A percentile compares a stretch with the other conserved stretches of the same genome.
Evolutionary conservation across 2,888 invertebrate genomes (phyloP).

Genomic region (Gisinianus flammeolus): DNA sequence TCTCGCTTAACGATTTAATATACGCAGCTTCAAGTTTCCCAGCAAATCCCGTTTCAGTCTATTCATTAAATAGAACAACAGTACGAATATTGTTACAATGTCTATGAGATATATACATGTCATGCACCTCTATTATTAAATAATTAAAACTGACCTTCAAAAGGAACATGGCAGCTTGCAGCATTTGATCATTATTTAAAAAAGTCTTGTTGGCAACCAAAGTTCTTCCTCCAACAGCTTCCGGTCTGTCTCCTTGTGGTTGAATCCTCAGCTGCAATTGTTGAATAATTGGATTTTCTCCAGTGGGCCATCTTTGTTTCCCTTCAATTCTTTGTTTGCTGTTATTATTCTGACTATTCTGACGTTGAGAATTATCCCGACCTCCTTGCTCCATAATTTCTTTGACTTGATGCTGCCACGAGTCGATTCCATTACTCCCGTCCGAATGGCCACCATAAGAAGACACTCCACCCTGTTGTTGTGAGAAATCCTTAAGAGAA

Average conservation of each 20-base stretch:
- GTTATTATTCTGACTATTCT: no score
- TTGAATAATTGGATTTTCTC: not conserved
- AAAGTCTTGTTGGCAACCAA: not conserved
- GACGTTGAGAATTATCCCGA: not conserved
- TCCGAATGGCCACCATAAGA: no score
- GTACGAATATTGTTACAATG: no score
- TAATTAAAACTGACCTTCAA: slow-evolving; percentile 21
- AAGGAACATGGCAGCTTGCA: slow-evolving; percentile 27
- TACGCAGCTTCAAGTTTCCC: slow-evolving; percentile 9
- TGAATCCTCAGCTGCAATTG: not conserved
- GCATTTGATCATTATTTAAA: slow-evolving; percentile 35
- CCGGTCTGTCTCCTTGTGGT: no score
- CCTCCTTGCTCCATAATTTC: not conserved
- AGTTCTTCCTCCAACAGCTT: not conserved
- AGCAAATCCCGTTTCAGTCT: slow-evolving; percentile 5
- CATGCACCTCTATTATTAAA: not conserved
- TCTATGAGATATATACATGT: no score
- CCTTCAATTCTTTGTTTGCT: no score
- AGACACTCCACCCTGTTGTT: not conserved
- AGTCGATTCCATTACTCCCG: not conserved
- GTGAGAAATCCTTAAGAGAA: not conserved
- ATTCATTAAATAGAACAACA: not conserved
- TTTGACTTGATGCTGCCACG: not conserved
- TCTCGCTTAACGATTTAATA: not conserved
- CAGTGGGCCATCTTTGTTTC: not conserved